These are phyloP conservation scores for Pelecanoides urinatrix DNA, from an alignment of 2,113 vertebrate species.

Conservation along the genomic window DNA sequence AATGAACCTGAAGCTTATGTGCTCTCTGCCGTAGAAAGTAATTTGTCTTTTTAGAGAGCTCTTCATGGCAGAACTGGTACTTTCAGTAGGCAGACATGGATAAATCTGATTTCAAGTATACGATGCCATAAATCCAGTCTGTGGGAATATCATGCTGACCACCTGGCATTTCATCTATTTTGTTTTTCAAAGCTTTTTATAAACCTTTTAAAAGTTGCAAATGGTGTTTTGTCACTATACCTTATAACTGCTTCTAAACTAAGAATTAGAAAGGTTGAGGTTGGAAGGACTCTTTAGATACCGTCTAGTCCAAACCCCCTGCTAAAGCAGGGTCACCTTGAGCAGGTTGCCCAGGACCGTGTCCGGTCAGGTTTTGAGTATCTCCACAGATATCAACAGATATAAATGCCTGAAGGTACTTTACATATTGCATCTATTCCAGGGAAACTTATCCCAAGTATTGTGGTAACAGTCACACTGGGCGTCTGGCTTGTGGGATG, in stretches of 20 bases:
- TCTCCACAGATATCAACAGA: not conserved
- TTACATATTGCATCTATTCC: not conserved
- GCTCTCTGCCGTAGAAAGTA: not conserved
- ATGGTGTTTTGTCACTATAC: not conserved
- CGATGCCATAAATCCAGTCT: not conserved
- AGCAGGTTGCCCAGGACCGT: not conserved
- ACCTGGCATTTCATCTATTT: not conserved
- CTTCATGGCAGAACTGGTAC: not conserved
- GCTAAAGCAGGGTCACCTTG: fast-evolving
- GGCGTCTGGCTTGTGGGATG: not conserved
- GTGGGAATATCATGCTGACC: not conserved
- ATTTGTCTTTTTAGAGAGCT: conserved; percentile 30
- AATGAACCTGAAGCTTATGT: conserved; percentile 21
- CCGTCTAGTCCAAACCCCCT: fast-evolving
- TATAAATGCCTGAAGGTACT: not conserved
- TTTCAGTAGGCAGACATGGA: not conserved
- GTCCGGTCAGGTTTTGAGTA: not conserved
- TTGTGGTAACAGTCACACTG: not conserved
- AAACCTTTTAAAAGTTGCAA: not conserved
- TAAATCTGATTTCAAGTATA: conserved; percentile 39
- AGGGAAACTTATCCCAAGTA: not conserved
- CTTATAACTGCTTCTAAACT: not conserved
- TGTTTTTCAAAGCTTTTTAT: not conserved
- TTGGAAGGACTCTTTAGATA: not conserved
- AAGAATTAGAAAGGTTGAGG: not conserved